phyloP scores from a whole-genome alignment of 2,888 invertebrate genomes.

The Glyphotaelius pellucidus region DNA sequence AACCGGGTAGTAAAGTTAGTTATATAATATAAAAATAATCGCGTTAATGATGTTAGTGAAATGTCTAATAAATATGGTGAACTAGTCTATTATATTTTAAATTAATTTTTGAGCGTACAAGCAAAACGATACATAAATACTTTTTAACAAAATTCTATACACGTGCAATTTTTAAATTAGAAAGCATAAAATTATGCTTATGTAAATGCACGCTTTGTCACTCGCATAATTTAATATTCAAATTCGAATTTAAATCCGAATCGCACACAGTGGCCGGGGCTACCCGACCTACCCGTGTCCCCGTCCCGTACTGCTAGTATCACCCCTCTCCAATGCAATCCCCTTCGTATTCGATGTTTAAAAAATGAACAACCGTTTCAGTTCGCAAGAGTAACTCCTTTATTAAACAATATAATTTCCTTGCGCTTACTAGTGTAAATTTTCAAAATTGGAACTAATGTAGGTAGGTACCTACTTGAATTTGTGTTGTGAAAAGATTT shows the following conservation, averaged over 20 bases:
- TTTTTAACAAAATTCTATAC: neutral
- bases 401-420: neutral
- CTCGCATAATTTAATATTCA: conserved; percentile 63
- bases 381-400: neutral
- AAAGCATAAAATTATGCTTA: conserved; percentile 44
- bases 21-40: no score
- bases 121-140: neutral
- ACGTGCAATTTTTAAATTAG: neutral
- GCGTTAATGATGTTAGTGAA: no score
- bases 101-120: neutral
- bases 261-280: conserved; percentile 46
- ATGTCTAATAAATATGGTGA: no score
- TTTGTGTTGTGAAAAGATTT: no score
- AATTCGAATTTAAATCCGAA: conserved; percentile 57
- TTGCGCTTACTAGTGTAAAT: no score
- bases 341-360: conserved; percentile 10
- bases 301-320: neutral
- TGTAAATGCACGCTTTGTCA: conserved; percentile 60
- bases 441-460: no score
- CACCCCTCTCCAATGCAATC: neutral
- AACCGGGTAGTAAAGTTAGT: no score
- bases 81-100: no score
- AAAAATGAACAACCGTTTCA: conserved; percentile 49
- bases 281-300: conserved; percentile 4
- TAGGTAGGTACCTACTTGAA: no score